phyloP scores from a whole-genome alignment of 2,888 invertebrate species.

The Caenorhabditis sp. region DNA sequence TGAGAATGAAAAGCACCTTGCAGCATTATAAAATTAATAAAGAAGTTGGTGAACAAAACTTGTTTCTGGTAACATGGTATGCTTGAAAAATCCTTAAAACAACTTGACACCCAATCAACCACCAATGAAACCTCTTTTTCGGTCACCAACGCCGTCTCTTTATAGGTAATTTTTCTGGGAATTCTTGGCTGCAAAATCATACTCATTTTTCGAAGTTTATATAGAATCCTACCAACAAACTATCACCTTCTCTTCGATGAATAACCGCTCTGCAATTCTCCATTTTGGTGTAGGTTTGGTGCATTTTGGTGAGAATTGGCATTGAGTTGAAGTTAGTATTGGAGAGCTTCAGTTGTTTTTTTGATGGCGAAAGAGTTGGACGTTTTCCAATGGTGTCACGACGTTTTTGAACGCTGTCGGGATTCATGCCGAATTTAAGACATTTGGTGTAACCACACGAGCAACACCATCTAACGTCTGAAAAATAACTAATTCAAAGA shows the following conservation, averaged over 20 bases:
- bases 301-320: conserved; percentile 28
- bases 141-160: conserved; percentile 16
- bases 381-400: conserved; percentile 32
- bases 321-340: conserved; percentile 14
- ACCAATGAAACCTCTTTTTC: conserved; percentile 28
- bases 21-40: conserved; percentile 21
- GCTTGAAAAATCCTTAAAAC: conserved; percentile 26
- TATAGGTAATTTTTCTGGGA: conserved; percentile 23
- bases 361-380: no score
- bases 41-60: conserved; percentile 35
- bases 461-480: conserved; percentile 35
- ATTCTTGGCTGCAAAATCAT: conserved; percentile 9
- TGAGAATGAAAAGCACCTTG: conserved; percentile 27
- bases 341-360: not conserved
- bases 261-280: conserved; percentile 26
- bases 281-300: conserved; percentile 31
- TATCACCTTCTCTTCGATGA: conserved; percentile 34
- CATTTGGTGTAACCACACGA: conserved; percentile 26
- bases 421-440: conserved; percentile 27
- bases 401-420: conserved; percentile 25
- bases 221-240: conserved; percentile 8
- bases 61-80: conserved; percentile 33
- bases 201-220: no score
- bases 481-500: no score
- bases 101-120: conserved; percentile 33